Evolutionary conservation across 2,888 invertebrate genomes (phyloP).

Genomic region (Imbricaverruca yamaguchii): DNA sequence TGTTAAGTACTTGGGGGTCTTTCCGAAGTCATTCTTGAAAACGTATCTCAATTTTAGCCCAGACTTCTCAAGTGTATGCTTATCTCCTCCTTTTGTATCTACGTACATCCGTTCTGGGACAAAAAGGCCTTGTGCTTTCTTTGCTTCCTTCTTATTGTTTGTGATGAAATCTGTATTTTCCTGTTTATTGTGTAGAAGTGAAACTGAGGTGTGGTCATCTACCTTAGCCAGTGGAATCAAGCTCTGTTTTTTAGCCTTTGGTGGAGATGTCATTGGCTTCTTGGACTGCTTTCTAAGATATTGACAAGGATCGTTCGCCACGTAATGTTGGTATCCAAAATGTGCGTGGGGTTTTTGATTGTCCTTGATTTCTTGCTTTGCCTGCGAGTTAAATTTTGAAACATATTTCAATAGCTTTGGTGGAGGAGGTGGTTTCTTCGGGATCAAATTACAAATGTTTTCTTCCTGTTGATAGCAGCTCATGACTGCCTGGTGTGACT

Average conservation of each 20-base stretch:
- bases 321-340: constrained; percentile 9
- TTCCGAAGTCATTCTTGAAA: constrained; percentile 7
- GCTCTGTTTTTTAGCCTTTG: background rate
- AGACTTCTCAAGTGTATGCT: background rate
- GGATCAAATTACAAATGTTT: constrained; percentile 1
- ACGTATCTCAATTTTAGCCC: background rate
- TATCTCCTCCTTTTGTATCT: background rate
- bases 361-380: background rate
- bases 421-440: background rate
- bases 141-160: background rate
- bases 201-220: background rate
- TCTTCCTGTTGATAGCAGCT: background rate
- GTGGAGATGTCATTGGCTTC: background rate
- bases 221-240: background rate
- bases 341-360: background rate
- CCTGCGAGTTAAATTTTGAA: background rate
- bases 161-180: background rate
- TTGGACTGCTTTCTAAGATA: background rate
- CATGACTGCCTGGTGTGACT: too few species aligned
- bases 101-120: background rate
- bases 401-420: background rate
- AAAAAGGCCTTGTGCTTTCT: background rate
- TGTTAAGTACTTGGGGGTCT: background rate
- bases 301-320: background rate
- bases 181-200: background rate